phyloP scores from a whole-genome alignment of 2,888 invertebrate genomes.

The Drosophila flavopinicola region DNA sequence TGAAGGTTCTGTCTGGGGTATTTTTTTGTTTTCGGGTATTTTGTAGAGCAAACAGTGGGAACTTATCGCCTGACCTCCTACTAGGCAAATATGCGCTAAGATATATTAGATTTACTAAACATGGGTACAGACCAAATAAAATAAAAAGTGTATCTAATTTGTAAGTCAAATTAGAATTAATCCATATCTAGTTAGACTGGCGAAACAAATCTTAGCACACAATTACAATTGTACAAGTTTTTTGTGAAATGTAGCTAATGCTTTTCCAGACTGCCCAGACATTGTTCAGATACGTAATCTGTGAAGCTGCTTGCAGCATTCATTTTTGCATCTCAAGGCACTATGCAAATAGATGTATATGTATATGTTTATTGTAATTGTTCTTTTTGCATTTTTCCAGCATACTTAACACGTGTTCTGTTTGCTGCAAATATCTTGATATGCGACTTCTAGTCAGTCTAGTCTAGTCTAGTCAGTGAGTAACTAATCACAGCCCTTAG shows the following conservation, averaged over 20 bases:
- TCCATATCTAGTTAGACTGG: background rate
- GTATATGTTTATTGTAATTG: background rate
- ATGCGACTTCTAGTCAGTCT: background rate
- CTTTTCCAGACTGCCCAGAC: conserved; percentile 21
- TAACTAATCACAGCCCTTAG: conserved; percentile 28
- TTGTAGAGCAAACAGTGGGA: conserved; percentile 35
- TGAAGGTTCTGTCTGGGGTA: conserved; percentile 2
- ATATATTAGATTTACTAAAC: conserved; percentile 13
- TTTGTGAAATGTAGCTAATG: background rate
- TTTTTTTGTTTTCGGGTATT: conserved; percentile 7
- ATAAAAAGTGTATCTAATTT: too few species aligned
- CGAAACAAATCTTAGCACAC: background rate
- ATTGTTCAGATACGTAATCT: conserved; percentile 5
- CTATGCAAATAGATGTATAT: conserved; percentile 30
- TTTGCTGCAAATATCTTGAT: conserved; percentile 39
- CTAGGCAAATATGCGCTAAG: conserved; percentile 58
- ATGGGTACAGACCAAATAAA: too few species aligned
- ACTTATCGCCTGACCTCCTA: conserved; percentile 56
- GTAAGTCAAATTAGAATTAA: background rate
- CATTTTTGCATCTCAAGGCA: conserved; percentile 4
- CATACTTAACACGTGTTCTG: conserved; percentile 17
- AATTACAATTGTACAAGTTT: background rate
- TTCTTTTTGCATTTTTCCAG: conserved; percentile 20
- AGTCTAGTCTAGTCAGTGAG: background rate
- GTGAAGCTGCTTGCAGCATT: conserved; percentile 10